Percentiles rank a stretch among this genome's conserved stretches.
These are phyloP conservation scores for Lepus americanus DNA, from an alignment of 2,113 vertebrate species.

Conservation along the genomic window DNA sequence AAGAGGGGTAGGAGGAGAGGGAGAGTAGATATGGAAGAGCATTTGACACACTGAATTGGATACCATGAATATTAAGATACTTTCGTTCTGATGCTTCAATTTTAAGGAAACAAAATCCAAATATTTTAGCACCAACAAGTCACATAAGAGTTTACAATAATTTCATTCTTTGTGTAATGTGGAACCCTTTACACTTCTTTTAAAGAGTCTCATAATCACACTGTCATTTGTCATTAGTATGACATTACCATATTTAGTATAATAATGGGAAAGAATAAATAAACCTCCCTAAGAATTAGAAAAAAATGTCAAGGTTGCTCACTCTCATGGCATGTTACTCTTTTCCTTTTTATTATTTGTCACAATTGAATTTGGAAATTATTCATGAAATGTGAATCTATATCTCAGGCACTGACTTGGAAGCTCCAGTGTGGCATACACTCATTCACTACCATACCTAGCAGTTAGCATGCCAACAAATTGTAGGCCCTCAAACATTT, in stretches of 20 bases:
- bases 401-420: neutral
- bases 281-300: neutral
- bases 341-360: neutral
- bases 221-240: neutral
- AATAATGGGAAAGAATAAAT: neutral
- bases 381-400: neutral
- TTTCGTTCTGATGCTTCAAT: neutral
- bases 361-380: neutral
- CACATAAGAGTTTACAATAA: neutral
- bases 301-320: neutral
- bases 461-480: neutral
- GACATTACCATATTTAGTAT: neutral
- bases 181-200: neutral
- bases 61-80: neutral
- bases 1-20: neutral
- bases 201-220: neutral
- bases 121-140: slow-evolving; percentile 5
- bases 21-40: neutral
- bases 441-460: neutral
- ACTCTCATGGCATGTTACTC: neutral
- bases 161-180: slow-evolving; percentile 28
- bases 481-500: neutral
- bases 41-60: neutral
- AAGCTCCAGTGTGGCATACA: neutral
- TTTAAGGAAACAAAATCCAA: slow-evolving; percentile 1